Percentiles rank a stretch among this genome's conserved stretches.
These are phyloP conservation scores for Julus scandinavius DNA, from an alignment of 2,888 invertebrate genomes.

Conservation along the genomic window DNA sequence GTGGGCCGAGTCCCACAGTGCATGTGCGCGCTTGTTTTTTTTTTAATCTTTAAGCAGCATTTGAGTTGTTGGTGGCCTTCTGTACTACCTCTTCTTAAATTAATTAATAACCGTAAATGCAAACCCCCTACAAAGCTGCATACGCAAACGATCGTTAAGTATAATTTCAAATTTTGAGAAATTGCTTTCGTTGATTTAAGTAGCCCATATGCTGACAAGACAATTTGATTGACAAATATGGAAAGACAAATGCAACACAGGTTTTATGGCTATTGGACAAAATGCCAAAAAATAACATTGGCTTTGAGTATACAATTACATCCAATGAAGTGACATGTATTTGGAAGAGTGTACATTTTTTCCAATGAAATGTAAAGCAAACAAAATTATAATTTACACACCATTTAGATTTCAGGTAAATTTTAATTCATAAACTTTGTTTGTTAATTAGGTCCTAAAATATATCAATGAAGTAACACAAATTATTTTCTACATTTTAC, in stretches of 20 bases:
- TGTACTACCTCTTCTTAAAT: conserved; percentile 14
- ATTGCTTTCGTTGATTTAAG: not conserved
- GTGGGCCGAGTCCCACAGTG: no score
- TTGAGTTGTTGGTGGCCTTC: conserved; percentile 25
- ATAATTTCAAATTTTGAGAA: not conserved
- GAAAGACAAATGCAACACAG: not conserved
- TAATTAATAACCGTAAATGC: not conserved
- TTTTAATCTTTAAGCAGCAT: not conserved
- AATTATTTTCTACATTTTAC: no score
- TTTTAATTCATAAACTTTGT: no score
- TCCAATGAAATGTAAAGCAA: not conserved
- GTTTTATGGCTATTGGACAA: not conserved
- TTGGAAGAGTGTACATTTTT: not conserved
- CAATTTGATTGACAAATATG: not conserved
- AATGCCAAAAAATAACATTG: not conserved
- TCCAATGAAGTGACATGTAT: not conserved
- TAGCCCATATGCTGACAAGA: not conserved
- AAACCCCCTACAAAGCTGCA: not conserved
- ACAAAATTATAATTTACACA: no score
- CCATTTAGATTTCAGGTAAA: no score
- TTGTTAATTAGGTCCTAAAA: no score
- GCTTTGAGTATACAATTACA: not conserved
- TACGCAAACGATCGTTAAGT: not conserved
- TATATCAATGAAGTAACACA: no score
- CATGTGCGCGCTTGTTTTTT: no score